Conservation (phyloP, 2,888 invertebrate species). For the Cephus pulcher region DNA sequence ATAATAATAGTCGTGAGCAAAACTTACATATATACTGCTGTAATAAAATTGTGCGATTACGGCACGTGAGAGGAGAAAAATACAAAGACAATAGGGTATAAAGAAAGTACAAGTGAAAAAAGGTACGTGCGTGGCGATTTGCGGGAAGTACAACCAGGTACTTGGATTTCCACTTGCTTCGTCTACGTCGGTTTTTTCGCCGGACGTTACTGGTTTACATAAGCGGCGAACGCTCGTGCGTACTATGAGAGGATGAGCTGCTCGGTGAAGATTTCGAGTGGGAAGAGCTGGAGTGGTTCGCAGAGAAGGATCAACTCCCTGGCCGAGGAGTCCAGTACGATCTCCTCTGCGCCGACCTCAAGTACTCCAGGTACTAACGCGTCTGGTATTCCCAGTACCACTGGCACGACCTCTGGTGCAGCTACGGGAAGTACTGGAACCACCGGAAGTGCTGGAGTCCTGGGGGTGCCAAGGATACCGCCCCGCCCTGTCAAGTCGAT, state of each 20-base stretch:
- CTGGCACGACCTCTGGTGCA: neutral
- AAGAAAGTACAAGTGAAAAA: neutral
- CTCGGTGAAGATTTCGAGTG: constrained; percentile 61
- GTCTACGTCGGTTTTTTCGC: neutral
- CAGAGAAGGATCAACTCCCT: constrained; percentile 58
- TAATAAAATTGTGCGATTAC: neutral
- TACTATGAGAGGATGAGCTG: constrained; percentile 63
- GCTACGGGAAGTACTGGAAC: neutral
- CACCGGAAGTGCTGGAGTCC: constrained; percentile 26
- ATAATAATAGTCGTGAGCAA: neutral
- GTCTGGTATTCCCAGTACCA: neutral
- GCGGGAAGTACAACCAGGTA: neutral
- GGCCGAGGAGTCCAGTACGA: constrained; percentile 49
- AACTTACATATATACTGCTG: neutral
- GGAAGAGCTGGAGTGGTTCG: constrained; percentile 61
- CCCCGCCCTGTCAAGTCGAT: constrained; percentile 53
- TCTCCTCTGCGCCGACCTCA: constrained; percentile 9
- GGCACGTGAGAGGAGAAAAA: neutral
- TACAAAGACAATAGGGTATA: neutral
- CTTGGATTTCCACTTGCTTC: neutral
- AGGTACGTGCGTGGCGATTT: neutral
- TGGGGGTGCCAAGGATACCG: constrained; percentile 49
- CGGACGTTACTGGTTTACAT: neutral
- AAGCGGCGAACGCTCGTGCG: constrained; percentile 9
- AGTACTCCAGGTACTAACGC: constrained; percentile 2